Percentiles rank a stretch among this genome's conserved stretches.
Conservation (phyloP, 2,113 vertebrate genomes). For the Zootoca vivipara region DNA sequence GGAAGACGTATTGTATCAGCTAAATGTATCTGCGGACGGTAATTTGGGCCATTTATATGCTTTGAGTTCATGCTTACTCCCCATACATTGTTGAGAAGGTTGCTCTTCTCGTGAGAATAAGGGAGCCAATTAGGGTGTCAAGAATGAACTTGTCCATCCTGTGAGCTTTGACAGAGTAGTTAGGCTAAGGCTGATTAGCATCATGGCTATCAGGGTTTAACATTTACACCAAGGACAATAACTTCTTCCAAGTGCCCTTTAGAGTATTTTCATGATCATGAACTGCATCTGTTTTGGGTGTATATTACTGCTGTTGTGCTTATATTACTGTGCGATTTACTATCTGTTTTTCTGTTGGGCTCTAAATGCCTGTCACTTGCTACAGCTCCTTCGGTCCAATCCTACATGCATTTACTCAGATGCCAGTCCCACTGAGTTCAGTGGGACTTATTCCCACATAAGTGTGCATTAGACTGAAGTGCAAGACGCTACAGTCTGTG, state of each 20-base stretch:
- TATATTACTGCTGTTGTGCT: not conserved
- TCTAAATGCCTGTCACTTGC: not conserved
- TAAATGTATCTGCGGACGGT: not conserved
- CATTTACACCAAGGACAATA: not conserved
- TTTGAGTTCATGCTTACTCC: not conserved
- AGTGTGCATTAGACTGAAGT: not conserved
- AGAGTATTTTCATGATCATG: not conserved
- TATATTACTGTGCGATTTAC: not conserved
- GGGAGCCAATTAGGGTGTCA: not conserved
- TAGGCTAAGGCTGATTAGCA: not conserved
- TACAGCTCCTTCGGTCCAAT: not conserved
- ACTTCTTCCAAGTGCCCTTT: not conserved
- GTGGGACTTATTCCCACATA: not conserved
- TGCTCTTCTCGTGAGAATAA: not conserved
- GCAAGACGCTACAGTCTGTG: too few species aligned
- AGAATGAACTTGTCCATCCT: not conserved
- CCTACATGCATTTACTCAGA: not conserved
- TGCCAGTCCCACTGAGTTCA: not conserved
- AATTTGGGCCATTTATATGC: not conserved
- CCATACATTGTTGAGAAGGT: not conserved
- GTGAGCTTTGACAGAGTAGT: not conserved
- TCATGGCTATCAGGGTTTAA: conserved; percentile 1
- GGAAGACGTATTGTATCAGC: not conserved
- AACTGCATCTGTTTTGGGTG: not conserved
- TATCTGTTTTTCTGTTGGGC: not conserved